Percentiles rank a stretch among this genome's conserved stretches.
These are phyloP conservation scores for Drosophila equinoxialis DNA, from an alignment of 1,140 invertebrate genomes.

Conservation along the genomic window DNA sequence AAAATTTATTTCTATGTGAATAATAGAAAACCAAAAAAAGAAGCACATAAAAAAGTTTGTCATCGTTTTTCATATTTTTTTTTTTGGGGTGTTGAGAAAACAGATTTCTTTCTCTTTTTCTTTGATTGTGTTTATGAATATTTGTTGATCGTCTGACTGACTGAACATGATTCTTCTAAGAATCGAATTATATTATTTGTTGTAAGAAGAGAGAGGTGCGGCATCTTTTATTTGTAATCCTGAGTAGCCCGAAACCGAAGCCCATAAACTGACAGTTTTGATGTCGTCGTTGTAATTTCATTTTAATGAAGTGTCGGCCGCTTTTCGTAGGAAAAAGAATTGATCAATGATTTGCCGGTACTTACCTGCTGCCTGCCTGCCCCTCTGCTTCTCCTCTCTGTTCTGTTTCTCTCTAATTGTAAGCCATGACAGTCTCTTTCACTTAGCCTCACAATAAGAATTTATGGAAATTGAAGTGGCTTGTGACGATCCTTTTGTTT, in stretches of 20 bases:
- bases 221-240: not conserved
- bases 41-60: conserved; percentile 27
- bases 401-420: not conserved
- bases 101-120: conserved; percentile 32
- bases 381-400: not conserved
- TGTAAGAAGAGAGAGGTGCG: not conserved
- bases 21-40: conserved; percentile 4
- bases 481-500: conserved; percentile 62
- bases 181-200: conserved; percentile 11
- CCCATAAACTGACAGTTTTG: conserved; percentile 42
- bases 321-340: conserved; percentile 3
- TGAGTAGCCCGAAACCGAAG: conserved; percentile 22
- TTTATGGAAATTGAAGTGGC: conserved; percentile 49
- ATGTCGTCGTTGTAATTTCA: conserved; percentile 56
- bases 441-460: not conserved
- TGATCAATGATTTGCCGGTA: conserved; percentile 51
- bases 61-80: conserved; percentile 27
- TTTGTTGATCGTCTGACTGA: conserved; percentile 26
- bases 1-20: conserved; percentile 55
- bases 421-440: no score
- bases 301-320: conserved; percentile 64
- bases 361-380: conserved; percentile 1
- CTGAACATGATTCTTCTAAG: conserved; percentile 19
- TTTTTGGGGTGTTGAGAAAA: not conserved
- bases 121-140: conserved; percentile 9